These are phyloP conservation scores for Baryphthengus martii DNA, from an alignment of 2,113 vertebrate species.

Conservation along the genomic window DNA sequence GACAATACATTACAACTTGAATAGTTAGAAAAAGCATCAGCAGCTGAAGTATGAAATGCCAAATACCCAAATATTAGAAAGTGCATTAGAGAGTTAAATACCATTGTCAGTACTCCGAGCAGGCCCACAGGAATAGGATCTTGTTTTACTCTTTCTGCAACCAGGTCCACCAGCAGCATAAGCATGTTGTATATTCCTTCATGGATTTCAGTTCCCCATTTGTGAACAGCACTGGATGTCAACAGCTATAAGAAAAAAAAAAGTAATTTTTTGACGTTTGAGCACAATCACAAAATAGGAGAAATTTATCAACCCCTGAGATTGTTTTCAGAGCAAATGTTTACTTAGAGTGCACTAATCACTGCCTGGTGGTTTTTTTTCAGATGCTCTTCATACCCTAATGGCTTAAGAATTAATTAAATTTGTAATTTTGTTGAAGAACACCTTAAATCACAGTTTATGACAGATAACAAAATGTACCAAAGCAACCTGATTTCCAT, in stretches of 20 bases:
- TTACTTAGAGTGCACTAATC: not conserved
- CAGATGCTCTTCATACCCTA: not conserved
- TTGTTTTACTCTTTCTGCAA: conserved; percentile 94
- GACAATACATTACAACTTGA: not conserved
- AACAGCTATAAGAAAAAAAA: conserved; percentile 76
- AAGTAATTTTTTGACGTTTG: not conserved
- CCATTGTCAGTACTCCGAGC: conserved; percentile 93
- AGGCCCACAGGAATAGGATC: conserved; percentile 91
- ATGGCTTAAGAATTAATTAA: not conserved
- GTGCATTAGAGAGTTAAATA: conserved; percentile 45
- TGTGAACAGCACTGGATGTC: conserved; percentile 97
- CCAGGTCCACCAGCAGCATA: conserved; percentile 95
- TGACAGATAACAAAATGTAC: not conserved
- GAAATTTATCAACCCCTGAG: not conserved
- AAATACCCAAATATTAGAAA: not conserved
- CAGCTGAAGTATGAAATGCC: not conserved
- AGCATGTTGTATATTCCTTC: conserved; percentile 99
- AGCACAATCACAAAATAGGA: not conserved
- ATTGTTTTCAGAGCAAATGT: not conserved
- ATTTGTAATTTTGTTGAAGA: not conserved
- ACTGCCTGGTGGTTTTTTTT: not conserved
- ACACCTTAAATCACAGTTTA: not conserved
- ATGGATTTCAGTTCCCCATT: conserved; percentile 98
- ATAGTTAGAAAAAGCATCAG: not conserved
- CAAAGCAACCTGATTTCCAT: not conserved